Evolutionary conservation across 2,888 invertebrate species (phyloP).

Genomic region (Tigriopus californicus): DNA sequence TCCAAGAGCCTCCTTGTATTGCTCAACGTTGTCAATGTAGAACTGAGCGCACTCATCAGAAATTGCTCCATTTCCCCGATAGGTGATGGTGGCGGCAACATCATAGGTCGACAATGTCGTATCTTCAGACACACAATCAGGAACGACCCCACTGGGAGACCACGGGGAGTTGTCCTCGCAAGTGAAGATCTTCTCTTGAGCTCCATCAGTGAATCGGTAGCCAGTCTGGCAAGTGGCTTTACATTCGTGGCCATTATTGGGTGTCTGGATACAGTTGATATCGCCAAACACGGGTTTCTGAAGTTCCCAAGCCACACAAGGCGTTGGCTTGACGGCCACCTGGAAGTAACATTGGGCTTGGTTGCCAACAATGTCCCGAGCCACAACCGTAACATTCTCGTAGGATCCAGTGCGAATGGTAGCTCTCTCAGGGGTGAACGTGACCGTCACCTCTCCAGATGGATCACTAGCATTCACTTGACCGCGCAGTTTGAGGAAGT

Average conservation of each 20-base stretch:
- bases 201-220: conserved; percentile 73
- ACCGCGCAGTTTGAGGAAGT: conserved; percentile 70
- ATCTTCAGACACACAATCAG: conserved; percentile 76
- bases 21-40: conserved; percentile 46
- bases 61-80: conserved; percentile 74
- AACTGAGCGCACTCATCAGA: conserved; percentile 61
- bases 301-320: conserved; percentile 86
- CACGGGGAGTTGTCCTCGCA: conserved; percentile 62
- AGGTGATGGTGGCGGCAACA: conserved; percentile 63
- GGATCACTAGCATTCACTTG: conserved; percentile 69
- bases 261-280: conserved; percentile 63
- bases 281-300: conserved; percentile 72
- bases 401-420: conserved; percentile 58
- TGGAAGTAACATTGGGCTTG: conserved; percentile 80
- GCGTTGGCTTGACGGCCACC: conserved; percentile 74
- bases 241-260: conserved; percentile 53
- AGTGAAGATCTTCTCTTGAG: conserved; percentile 63
- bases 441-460: conserved; percentile 34
- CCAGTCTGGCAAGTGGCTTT: conserved; percentile 74
- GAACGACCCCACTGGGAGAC: conserved; percentile 72
- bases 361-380: conserved; percentile 68
- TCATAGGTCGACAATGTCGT: conserved; percentile 89
- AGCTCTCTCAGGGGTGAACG: conserved; percentile 62
- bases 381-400: conserved; percentile 77
- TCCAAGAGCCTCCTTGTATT: conserved; percentile 60